Conservation (phyloP, 2,113 vertebrate genomes). For the Syrrhaptes paradoxus region DNA sequence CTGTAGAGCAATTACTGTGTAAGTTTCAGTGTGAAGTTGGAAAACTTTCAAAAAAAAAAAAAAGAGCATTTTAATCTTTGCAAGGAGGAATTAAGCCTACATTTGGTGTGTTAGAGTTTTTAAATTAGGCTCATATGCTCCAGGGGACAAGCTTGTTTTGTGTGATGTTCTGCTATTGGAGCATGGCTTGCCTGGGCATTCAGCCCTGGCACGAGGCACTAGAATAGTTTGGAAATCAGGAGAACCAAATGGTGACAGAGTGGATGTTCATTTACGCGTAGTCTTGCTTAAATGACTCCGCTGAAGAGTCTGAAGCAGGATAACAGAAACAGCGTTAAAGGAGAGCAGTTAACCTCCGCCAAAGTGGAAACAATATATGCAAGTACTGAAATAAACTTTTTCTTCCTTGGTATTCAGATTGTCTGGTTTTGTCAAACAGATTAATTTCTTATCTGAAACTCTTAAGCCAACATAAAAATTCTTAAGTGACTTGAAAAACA, state of each 20-base stretch:
- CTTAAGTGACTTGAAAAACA: neutral
- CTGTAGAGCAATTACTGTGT: neutral
- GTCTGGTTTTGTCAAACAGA: neutral
- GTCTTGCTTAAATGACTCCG: neutral
- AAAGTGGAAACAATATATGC: neutral
- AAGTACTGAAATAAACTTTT: neutral
- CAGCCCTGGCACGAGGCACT: constrained; percentile 22
- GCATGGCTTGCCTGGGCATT: constrained; percentile 39
- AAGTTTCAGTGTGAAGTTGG: neutral
- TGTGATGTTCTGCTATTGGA: neutral
- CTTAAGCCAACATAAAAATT: neutral
- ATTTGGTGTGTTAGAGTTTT: constrained; percentile 25
- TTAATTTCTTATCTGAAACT: neutral
- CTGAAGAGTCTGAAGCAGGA: neutral
- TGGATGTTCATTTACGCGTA: constrained; percentile 20
- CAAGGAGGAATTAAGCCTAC: constrained; percentile 7
- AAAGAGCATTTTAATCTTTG: neutral
- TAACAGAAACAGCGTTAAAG: neutral
- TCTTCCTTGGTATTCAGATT: neutral
- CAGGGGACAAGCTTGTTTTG: constrained; percentile 5
- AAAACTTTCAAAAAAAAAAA: neutral
- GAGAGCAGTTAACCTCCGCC: neutral
- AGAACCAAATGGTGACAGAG: constrained; percentile 26
- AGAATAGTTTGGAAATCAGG: constrained; percentile 6
- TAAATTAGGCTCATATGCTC: constrained; percentile 25